phyloP scores from a whole-genome alignment of 2,113 vertebrate genomes.

The Acinonyx jubatus region DNA sequence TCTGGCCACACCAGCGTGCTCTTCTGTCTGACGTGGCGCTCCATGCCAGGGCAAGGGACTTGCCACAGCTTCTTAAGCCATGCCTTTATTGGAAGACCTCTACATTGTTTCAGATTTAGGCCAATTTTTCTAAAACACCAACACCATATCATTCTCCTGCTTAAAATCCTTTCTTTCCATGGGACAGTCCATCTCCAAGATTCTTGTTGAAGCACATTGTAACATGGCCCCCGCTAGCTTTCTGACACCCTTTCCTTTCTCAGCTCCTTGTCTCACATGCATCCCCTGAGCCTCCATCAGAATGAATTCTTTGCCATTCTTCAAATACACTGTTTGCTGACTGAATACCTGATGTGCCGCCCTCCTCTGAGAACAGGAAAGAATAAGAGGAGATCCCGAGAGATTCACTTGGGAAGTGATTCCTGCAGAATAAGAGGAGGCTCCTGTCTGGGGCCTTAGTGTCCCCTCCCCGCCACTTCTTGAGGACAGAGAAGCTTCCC shows the following conservation, averaged over 20 bases:
- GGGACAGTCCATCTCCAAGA: neutral
- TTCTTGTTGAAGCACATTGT: neutral
- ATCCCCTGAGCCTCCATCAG: no score
- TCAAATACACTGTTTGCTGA: no score
- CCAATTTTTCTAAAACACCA: neutral
- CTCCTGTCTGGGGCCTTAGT: no score
- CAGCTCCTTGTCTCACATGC: no score
- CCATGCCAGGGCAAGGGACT: neutral
- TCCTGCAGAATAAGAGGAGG: no score
- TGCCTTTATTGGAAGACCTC: neutral
- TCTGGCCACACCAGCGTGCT: neutral
- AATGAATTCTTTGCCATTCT: no score
- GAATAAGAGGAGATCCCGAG: no score
- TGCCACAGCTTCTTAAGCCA: neutral
- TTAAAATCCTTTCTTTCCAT: neutral
- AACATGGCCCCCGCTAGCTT: fast-evolving
- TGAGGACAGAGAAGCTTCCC: neutral
- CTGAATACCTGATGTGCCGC: no score
- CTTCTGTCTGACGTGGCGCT: neutral
- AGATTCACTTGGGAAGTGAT: no score
- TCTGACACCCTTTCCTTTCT: no score
- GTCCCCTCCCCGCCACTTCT: no score
- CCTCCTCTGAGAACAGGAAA: no score
- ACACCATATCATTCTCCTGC: neutral
- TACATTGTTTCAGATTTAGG: neutral